Conservation (phyloP, 2,113 vertebrate genomes). For the Trematomus loennbergii region DNA sequence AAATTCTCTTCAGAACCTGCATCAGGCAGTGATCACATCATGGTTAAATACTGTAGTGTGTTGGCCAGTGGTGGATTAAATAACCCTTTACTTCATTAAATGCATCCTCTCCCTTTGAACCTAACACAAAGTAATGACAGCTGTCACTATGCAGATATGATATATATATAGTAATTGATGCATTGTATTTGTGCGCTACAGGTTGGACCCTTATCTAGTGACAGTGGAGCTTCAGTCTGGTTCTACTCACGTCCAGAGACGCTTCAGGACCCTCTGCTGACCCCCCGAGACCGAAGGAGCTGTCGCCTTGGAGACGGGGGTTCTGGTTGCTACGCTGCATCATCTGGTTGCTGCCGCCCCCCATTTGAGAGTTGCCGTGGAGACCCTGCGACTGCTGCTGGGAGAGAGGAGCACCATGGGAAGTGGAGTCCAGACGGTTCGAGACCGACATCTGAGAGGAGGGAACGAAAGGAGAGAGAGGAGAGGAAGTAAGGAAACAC, state of each 20-base stretch:
- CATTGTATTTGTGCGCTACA: no score
- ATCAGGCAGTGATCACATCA: no score
- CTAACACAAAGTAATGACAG: no score
- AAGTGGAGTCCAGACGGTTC: slow-evolving; percentile 83
- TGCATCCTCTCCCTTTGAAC: no score
- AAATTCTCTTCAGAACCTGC: no score
- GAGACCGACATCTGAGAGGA: slow-evolving; percentile 83
- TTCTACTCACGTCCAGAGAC: slow-evolving; percentile 90
- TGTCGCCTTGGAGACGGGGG: slow-evolving; percentile 78
- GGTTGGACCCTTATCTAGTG: no score
- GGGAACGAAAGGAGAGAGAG: no score
- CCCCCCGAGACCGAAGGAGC: slow-evolving; percentile 81
- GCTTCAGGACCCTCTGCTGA: slow-evolving; percentile 87
- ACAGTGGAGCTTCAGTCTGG: neutral
- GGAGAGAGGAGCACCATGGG: slow-evolving; percentile 80
- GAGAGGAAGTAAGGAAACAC: slow-evolving; percentile 45
- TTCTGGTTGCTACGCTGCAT: slow-evolving; percentile 85
- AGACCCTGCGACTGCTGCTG: slow-evolving; percentile 84
- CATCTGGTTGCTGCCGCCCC: slow-evolving; percentile 67
- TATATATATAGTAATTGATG: no score
- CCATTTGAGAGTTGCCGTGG: slow-evolving; percentile 76
- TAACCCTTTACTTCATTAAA: no score
- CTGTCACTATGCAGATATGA: no score
- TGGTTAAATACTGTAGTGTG: no score
- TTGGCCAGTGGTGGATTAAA: no score